Conservation (phyloP, 2,113 vertebrate genomes). For the Nannobrachium achirus region DNA sequence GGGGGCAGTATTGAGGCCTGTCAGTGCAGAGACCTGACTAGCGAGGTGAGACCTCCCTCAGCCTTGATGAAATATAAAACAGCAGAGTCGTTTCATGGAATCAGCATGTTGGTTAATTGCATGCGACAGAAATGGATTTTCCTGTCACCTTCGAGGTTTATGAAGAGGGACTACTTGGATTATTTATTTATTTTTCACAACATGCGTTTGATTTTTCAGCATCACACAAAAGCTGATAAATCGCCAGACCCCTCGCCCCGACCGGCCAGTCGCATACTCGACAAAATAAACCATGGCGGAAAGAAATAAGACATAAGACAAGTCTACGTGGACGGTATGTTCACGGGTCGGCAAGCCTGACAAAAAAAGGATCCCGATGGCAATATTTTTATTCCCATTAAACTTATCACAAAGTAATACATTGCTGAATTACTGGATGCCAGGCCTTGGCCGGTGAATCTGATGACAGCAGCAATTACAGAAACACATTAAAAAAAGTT, state of each 20-base stretch:
- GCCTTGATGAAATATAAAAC: slow-evolving; percentile 71
- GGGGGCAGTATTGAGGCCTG: slow-evolving; percentile 42
- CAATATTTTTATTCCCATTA: slow-evolving; percentile 31
- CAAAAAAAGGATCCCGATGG: not conserved
- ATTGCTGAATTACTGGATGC: slow-evolving; percentile 41
- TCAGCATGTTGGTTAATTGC: slow-evolving; percentile 78
- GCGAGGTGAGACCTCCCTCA: slow-evolving; percentile 41
- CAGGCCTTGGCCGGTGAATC: slow-evolving; percentile 32
- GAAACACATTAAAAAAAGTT: slow-evolving; percentile 45
- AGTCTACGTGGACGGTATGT: too few relatives aligned
- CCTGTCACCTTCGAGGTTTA: slow-evolving; percentile 68
- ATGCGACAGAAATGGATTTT: slow-evolving; percentile 77
- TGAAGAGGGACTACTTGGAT: slow-evolving; percentile 53
- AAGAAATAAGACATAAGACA: slow-evolving; percentile 10
- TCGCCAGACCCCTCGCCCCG: slow-evolving; percentile 18
- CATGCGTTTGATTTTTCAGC: slow-evolving; percentile 49
- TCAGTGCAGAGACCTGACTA: too few relatives aligned
- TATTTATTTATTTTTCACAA: slow-evolving; percentile 36
- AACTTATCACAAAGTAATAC: slow-evolving; percentile 42
- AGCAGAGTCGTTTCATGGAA: slow-evolving; percentile 63
- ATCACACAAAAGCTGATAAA: slow-evolving; percentile 47
- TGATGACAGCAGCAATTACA: slow-evolving; percentile 59
- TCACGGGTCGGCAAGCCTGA: too few relatives aligned
- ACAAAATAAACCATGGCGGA: slow-evolving; percentile 39
- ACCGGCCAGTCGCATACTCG: slow-evolving; percentile 16